Conservation (phyloP, 2,113 vertebrate genomes). For the Gymnobelideus leadbeateri region DNA sequence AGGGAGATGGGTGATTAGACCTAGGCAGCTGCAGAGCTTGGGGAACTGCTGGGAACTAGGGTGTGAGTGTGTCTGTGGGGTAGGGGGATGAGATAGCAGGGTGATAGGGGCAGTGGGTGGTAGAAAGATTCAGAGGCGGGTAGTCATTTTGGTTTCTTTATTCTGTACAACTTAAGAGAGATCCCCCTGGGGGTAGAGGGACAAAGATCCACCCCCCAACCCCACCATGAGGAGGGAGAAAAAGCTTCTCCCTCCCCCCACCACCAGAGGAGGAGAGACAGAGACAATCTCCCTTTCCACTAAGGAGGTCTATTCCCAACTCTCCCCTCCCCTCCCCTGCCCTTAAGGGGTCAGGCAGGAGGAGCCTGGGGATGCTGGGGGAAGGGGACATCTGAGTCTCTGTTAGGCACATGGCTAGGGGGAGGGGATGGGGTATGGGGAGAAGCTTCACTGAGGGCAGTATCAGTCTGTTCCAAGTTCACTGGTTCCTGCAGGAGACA, state of each 20-base stretch:
- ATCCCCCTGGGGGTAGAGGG: conserved; percentile 66
- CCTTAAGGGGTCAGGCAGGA: conserved; percentile 36
- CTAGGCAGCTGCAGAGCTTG: background rate
- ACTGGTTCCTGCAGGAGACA: conserved; percentile 76
- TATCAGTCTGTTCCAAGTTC: conserved; percentile 79
- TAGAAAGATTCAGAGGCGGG: conserved; percentile 55
- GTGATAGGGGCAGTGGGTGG: conserved; percentile 21
- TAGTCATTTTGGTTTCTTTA: conserved; percentile 71
- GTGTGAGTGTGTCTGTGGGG: background rate
- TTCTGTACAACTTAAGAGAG: conserved; percentile 77
- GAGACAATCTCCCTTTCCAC: conserved; percentile 49
- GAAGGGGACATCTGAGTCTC: conserved; percentile 43
- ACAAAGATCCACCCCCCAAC: conserved; percentile 27
- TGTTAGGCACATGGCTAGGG: conserved; percentile 69
- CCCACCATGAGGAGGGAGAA: conserved; percentile 13
- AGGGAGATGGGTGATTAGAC: background rate
- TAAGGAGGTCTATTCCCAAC: conserved; percentile 57
- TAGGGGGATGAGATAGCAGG: conserved; percentile 19
- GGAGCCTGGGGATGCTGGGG: conserved; percentile 12
- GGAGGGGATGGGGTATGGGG: conserved; percentile 54
- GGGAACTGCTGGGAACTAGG: background rate
- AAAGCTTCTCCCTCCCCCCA: conserved; percentile 15
- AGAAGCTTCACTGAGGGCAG: conserved; percentile 12
- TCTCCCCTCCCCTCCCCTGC: conserved; percentile 36
- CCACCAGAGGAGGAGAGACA: conserved; percentile 24